Evolutionary conservation across 1,140 invertebrate genomes (phyloP).

Genomic region (Armadillidium nasatum): DNA sequence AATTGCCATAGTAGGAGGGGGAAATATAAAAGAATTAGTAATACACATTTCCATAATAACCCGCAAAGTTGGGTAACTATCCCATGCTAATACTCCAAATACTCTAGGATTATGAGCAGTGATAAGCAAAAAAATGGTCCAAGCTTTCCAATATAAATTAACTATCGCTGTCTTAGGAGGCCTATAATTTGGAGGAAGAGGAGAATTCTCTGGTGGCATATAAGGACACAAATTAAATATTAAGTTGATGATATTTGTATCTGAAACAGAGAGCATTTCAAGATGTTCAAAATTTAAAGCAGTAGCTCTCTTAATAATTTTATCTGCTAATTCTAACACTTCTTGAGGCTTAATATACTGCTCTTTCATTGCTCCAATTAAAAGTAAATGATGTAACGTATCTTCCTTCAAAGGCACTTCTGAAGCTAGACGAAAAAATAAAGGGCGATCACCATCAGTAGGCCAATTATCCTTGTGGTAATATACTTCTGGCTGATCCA

Average conservation of each 20-base stretch:
- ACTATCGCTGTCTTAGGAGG: conserved; percentile 86
- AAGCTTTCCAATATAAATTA: conserved; percentile 89
- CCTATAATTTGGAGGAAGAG: conserved; percentile 73
- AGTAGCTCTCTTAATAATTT: conserved; percentile 76
- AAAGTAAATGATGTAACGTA: conserved; percentile 70
- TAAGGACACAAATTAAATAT: conserved; percentile 86
- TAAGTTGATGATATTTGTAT: conserved; percentile 79
- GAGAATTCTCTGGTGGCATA: conserved; percentile 87
- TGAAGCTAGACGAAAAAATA: conserved; percentile 73
- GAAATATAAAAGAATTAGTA: conserved; percentile 75
- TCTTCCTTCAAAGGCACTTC: conserved; percentile 82
- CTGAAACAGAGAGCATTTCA: conserved; percentile 62
- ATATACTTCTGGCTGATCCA: conserved; percentile 80
- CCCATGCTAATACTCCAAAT: conserved; percentile 81
- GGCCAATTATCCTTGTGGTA: conserved; percentile 93
- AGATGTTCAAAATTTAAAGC: conserved; percentile 58
- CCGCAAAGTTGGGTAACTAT: conserved; percentile 85
- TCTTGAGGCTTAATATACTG: conserved; percentile 65
- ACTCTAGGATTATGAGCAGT: conserved; percentile 84
- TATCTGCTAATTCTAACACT: conserved; percentile 76
- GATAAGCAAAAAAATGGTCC: conserved; percentile 82
- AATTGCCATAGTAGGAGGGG: conserved; percentile 60
- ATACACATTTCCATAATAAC: conserved; percentile 96
- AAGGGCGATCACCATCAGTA: conserved; percentile 71
- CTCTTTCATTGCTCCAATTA: conserved; percentile 75